Conservation (phyloP, 2,797 vertebrate genomes). For the Notolabrus celidotus region DNA sequence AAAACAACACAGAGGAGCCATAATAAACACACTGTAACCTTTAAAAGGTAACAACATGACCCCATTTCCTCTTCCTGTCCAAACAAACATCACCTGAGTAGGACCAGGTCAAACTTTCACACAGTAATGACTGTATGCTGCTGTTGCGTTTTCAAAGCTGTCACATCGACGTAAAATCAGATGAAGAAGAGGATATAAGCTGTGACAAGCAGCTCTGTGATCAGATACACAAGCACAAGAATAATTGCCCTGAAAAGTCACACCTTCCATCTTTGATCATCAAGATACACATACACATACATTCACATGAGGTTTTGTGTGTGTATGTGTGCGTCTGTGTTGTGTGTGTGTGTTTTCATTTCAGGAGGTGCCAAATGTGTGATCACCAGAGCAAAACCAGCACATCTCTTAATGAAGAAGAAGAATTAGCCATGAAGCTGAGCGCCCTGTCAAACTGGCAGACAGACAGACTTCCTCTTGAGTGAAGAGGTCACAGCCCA, state of each 20-base stretch:
- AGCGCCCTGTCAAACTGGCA: slow-evolving; percentile 57
- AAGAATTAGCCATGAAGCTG: slow-evolving; percentile 64
- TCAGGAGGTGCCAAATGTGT: slow-evolving; percentile 70
- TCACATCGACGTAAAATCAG: slow-evolving; percentile 77
- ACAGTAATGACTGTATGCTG: slow-evolving; percentile 51
- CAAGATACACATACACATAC: neutral
- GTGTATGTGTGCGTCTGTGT: slow-evolving; percentile 27
- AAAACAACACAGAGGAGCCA: slow-evolving; percentile 8
- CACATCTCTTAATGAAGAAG: slow-evolving; percentile 79
- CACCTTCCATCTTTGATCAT: slow-evolving; percentile 54
- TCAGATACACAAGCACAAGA: slow-evolving; percentile 65
- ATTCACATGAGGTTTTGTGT: slow-evolving; percentile 13
- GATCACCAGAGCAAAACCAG: slow-evolving; percentile 83
- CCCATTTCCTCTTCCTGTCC: slow-evolving; percentile 64
- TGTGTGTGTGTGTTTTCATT: slow-evolving; percentile 23
- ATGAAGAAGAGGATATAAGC: slow-evolving; percentile 69
- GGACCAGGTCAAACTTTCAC: slow-evolving; percentile 39
- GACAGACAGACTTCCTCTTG: slow-evolving; percentile 60
- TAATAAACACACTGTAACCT: slow-evolving; percentile 14
- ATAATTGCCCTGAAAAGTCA: slow-evolving; percentile 75
- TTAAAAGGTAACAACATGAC: slow-evolving; percentile 29
- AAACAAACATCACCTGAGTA: slow-evolving; percentile 60
- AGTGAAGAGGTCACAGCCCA: slow-evolving; percentile 70
- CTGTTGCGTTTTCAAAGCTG: slow-evolving; percentile 57
- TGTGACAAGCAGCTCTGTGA: slow-evolving; percentile 57